Conservation (phyloP, 2,797 vertebrate genomes). For the Cirrhinus molitorella region DNA sequence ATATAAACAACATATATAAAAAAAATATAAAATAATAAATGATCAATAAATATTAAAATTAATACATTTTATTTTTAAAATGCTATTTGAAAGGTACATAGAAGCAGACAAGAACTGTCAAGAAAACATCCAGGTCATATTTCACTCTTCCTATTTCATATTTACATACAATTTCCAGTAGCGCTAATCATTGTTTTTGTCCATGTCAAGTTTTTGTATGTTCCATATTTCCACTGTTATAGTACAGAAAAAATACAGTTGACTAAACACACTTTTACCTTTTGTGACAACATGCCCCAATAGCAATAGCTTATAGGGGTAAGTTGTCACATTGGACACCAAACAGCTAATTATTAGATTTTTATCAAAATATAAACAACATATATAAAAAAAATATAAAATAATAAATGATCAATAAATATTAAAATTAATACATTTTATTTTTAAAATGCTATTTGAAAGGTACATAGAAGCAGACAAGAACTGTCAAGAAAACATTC, state of each 20-base stretch:
- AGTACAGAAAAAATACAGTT: neutral
- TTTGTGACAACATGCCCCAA: neutral
- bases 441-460: neutral
- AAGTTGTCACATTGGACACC: neutral
- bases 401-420: neutral
- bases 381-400: too few relatives aligned
- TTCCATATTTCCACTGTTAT: too few relatives aligned
- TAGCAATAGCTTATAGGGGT: neutral
- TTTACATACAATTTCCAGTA: too few relatives aligned
- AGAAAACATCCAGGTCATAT: too few relatives aligned
- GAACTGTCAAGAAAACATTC: neutral
- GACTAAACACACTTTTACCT: neutral
- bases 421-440: neutral
- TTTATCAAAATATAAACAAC: neutral
- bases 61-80: too few relatives aligned
- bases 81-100: too few relatives aligned
- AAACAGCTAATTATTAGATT: neutral
- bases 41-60: too few relatives aligned
- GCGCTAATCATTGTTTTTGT: neutral
- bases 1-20: too few relatives aligned
- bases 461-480: neutral
- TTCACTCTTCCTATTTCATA: too few relatives aligned
- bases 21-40: too few relatives aligned
- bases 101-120: neutral
- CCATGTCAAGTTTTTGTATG: too few relatives aligned